These are phyloP conservation scores for Autographa pulchrina DNA, from an alignment of 2,888 invertebrate genomes.

Conservation along the genomic window DNA sequence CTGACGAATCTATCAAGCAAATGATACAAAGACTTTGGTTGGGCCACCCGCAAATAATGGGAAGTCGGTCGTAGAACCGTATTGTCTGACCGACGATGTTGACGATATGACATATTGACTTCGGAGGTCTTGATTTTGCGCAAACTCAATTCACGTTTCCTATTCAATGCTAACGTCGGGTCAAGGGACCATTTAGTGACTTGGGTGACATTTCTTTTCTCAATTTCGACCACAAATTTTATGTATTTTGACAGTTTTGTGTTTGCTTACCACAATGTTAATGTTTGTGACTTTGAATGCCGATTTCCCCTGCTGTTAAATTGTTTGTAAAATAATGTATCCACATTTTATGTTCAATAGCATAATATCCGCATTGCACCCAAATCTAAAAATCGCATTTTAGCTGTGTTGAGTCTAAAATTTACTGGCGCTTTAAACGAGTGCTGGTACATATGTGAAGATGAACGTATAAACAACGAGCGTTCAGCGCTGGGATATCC, in stretches of 20 bases:
- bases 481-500: slow-evolving; percentile 74
- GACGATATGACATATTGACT: slow-evolving; percentile 75
- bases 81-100: slow-evolving; percentile 73
- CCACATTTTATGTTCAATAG: slow-evolving; percentile 30
- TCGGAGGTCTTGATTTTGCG: slow-evolving; percentile 70
- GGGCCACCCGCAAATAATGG: slow-evolving; percentile 84
- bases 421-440: slow-evolving; percentile 68
- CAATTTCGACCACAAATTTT: slow-evolving; percentile 36
- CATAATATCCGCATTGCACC: slow-evolving; percentile 47
- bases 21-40: slow-evolving; percentile 68
- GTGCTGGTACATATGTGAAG: slow-evolving; percentile 69
- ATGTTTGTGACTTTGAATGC: slow-evolving; percentile 22
- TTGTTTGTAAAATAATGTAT: not conserved
- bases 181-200: slow-evolving; percentile 48
- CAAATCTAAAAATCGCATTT: slow-evolving; percentile 56
- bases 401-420: slow-evolving; percentile 62
- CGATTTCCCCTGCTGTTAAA: slow-evolving; percentile 5
- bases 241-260: slow-evolving; percentile 52
- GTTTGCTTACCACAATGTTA: slow-evolving; percentile 18
- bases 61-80: slow-evolving; percentile 62
- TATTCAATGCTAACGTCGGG: slow-evolving; percentile 54
- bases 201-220: slow-evolving; percentile 51
- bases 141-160: slow-evolving; percentile 63
- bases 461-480: slow-evolving; percentile 73
- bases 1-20: slow-evolving; percentile 79